A percentile compares a stretch with the other conserved stretches of the same genome.
Conservation (phyloP, 2,888 invertebrate genomes). For the Pristionchus fissidentatus region DNA sequence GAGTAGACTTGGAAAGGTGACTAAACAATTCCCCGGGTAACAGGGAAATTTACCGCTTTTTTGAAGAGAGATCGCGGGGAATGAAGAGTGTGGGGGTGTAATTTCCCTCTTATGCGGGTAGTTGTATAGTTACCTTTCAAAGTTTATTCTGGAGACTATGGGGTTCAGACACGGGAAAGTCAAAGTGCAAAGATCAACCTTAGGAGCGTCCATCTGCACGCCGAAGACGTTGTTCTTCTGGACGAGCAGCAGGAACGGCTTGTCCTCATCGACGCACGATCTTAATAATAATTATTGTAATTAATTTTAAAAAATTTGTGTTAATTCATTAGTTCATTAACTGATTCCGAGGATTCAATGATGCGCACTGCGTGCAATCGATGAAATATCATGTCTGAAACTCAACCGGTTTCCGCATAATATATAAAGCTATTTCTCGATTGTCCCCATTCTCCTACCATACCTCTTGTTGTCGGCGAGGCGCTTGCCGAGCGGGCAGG, state of each 20-base stretch:
- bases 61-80: no score
- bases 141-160: no score
- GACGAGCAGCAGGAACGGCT: constrained; percentile 90
- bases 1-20: no score
- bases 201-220: constrained; percentile 62
- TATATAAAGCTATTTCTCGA: no score
- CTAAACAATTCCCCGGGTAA: no score
- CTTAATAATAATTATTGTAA: background rate
- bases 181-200: constrained; percentile 28
- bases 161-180: background rate
- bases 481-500: constrained; percentile 87
- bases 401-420: no score
- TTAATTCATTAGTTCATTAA: constrained; percentile 17
- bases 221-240: constrained; percentile 89
- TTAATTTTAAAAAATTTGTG: background rate
- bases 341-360: background rate
- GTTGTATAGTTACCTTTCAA: no score
- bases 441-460: no score
- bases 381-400: constrained; percentile 36
- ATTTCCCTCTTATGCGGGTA: no score
- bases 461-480: constrained; percentile 67
- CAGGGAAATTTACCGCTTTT: no score
- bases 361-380: constrained; percentile 12
- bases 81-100: no score
- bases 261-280: constrained; percentile 82